Percentiles rank a stretch among this genome's conserved stretches.
Evolutionary conservation across 2,888 invertebrate species (phyloP).

Genomic region (Euzophera pinguis): DNA sequence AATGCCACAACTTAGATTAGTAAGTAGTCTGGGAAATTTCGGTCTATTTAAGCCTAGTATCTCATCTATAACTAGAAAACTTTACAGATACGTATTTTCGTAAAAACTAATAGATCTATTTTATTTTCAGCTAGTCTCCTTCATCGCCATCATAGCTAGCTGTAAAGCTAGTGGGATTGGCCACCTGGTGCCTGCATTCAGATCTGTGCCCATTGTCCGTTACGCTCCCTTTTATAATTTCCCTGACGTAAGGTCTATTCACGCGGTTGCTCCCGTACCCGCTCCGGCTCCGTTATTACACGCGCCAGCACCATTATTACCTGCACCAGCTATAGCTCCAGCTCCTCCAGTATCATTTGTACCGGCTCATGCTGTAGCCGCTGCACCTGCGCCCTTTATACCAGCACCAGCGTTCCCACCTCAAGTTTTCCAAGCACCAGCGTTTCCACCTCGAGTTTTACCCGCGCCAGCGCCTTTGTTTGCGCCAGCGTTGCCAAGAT

Average conservation of each 20-base stretch:
- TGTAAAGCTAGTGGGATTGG: slow-evolving; percentile 66
- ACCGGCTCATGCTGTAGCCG: slow-evolving; percentile 20
- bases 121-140: slow-evolving; percentile 51
- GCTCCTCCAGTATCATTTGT: slow-evolving; percentile 8
- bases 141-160: slow-evolving; percentile 58
- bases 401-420: slow-evolving; percentile 19
- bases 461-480: slow-evolving; percentile 20
- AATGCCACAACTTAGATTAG: slow-evolving; percentile 64
- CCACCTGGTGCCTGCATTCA: slow-evolving; percentile 52
- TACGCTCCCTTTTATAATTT: slow-evolving; percentile 74
- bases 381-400: slow-evolving; percentile 21
- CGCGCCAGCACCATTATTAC: slow-evolving; percentile 26
- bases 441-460: slow-evolving; percentile 26
- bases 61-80: not conserved
- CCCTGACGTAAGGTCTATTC: slow-evolving; percentile 63
- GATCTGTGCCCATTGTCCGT: slow-evolving; percentile 59
- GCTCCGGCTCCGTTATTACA: slow-evolving; percentile 24
- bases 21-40: slow-evolving; percentile 38
- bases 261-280: slow-evolving; percentile 51
- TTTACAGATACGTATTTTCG: not conserved
- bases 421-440: slow-evolving; percentile 20
- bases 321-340: slow-evolving; percentile 20
- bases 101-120: slow-evolving; percentile 3
- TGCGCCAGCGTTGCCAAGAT: slow-evolving; percentile 29
- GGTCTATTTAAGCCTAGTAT: not conserved